A percentile compares a stretch with the other conserved stretches of the same genome.
Conservation (phyloP, 2,113 vertebrate species). For the Oenanthe oenanthe region DNA sequence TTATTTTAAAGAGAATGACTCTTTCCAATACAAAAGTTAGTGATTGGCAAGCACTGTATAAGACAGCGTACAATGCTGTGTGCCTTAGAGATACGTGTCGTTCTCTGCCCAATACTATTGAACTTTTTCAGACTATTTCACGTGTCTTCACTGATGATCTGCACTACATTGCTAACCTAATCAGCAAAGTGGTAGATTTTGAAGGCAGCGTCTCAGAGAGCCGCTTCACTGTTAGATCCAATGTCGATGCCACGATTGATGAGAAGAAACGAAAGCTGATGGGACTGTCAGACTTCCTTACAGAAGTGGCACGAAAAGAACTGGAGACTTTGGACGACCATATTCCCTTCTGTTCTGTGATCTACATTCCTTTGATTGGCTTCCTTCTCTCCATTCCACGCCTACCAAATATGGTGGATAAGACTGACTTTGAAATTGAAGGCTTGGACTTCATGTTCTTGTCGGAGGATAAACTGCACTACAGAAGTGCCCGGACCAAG, state of each 20-base stretch:
- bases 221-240: constrained; percentile 87
- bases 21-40: constrained; percentile 88
- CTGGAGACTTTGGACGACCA: constrained; percentile 84
- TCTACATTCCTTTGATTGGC: constrained; percentile 96
- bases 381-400: constrained; percentile 92
- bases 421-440: constrained; percentile 89
- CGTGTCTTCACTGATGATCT: constrained; percentile 88
- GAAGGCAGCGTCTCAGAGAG: constrained; percentile 86
- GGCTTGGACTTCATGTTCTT: constrained; percentile 97
- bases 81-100: constrained; percentile 89
- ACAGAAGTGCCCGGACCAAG: constrained; percentile 89
- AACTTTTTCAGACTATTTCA: constrained; percentile 88
- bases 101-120: constrained; percentile 83
- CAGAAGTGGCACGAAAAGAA: constrained; percentile 90
- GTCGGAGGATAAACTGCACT: constrained; percentile 91
- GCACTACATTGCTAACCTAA: constrained; percentile 84
- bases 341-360: constrained; percentile 89
- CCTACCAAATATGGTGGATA: constrained; percentile 87
- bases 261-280: constrained; percentile 91
- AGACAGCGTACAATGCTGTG: constrained; percentile 88
- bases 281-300: constrained; percentile 92
- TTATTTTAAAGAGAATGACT: constrained; percentile 90
- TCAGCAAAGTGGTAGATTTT: constrained; percentile 95
- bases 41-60: constrained; percentile 94
- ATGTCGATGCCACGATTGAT: constrained; percentile 89